Base-by-base conservation (phyloP, 2,113 vertebrate species). In the Phodopus roborovskii region DNA sequence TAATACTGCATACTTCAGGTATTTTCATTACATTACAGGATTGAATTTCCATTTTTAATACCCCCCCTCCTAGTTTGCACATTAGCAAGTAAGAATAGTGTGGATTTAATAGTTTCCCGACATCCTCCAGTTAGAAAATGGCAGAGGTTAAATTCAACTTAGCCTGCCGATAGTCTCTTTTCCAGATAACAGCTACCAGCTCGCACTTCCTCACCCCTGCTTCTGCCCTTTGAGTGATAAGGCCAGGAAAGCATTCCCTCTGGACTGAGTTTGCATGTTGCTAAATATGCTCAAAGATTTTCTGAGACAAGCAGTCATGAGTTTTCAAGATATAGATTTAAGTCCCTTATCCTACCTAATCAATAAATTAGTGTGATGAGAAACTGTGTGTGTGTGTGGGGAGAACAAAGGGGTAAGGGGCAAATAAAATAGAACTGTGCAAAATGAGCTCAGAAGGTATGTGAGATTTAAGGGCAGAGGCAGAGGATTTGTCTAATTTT, bases 401-500 rank as follows among this genome's bases (percentile, higher is more conserved):
- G 68, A 89, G 42, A 42, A 39, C 50, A 88, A 71, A 74, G 16
- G 22, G 2, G 33, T 5, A 71, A 86, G 62, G 73, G 9, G 15
- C 20, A 83, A 56, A 62, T n/a, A 92, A 86, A 94, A 95, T 53
- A 86, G 66, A 22, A 79, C 85, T 96, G 96, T 94, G 66, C 89
- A 96, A 97, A 97, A 48, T 92, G 89, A 92, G 91, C 81, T 36
- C 86, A 96, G 88, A 97, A 88, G 78, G 42, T 1, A 3, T 75
- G 15, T 77, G 83, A 96, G 94, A 96, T 92, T 97, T 97, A 97
- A 96, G 86, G 79, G 89, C 77, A 94, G 62, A 87, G 74, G 19
- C 79, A 94, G 94, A 97, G 88, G 36, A 93, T 96, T 88, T 90
- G 45, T 94, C 78, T 96, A 88, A 95, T 96, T 97, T 97, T 93